A percentile compares a stretch with the other conserved stretches of the same genome.
phyloP scores from a whole-genome alignment of 2,888 invertebrate genomes.

The Helicoverpa assulta region DNA sequence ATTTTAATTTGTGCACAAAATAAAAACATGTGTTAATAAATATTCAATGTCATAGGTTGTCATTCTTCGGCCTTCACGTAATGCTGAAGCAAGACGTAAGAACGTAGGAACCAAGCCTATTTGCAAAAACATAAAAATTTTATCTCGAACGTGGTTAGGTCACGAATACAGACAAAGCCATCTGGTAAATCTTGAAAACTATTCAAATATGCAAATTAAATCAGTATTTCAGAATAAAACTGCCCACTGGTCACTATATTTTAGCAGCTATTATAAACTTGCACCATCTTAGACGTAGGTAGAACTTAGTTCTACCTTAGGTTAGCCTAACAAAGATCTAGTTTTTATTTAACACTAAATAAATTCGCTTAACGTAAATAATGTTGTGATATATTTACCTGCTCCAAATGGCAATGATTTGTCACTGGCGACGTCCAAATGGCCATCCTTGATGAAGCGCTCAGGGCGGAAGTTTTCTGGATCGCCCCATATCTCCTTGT shows the following conservation, averaged over 20 bases:
- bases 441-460: conserved; percentile 90
- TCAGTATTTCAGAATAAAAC: no score
- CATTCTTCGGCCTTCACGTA: background rate
- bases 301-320: no score
- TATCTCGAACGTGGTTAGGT: background rate
- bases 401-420: conserved; percentile 92
- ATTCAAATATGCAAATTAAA: no score
- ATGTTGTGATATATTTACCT: conserved; percentile 78
- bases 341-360: background rate
- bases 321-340: background rate
- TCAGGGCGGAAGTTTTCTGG: conserved; percentile 92
- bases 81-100: background rate
- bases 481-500: conserved; percentile 91
- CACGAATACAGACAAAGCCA: background rate
- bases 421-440: conserved; percentile 89
- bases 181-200: no score
- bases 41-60: background rate
- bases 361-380: background rate
- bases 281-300: background rate
- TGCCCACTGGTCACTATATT: no score
- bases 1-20: no score
- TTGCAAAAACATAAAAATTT: background rate
- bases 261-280: background rate
- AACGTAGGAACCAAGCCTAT: background rate
- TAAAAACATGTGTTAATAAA: no score